Base-by-base conservation (phyloP, 2,797 vertebrate species). In the Helicolenus hilgendorfi region DNA sequence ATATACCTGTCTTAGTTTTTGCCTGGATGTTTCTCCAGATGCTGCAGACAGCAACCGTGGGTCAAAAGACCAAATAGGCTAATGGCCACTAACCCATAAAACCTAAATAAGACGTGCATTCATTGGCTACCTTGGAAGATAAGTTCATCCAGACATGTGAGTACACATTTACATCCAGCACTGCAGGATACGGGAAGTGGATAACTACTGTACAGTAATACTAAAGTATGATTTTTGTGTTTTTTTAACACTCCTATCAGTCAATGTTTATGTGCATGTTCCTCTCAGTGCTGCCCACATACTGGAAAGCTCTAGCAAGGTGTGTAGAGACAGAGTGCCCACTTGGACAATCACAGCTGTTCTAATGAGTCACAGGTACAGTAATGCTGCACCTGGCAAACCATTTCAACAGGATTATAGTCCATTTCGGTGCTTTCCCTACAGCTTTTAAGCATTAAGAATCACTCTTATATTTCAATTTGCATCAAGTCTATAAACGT, bases 311-410 rank as follows among this genome's bases (percentile, higher is more conserved):
- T 20, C 27, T 45, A 3, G 7, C 65, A 24, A 79, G 53, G 64
- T 71, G 59, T 7, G 31, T 7, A 38, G 79, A 80, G 41, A 73
- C 64, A 72, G 58, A 53, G 13, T 27, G 9, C 53, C 68, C 41
- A 31, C 36, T 85, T 75, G 18, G 41, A 68, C 65, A 70, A 55
- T 49, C 79, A 65, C 63, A 80, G 27, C 58, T 74, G 83, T 84
- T 69, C 36, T 24, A 4, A 29, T 83, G 79, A 83, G 63, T 81
- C 85, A 83, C 65, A 71, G 11, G 33, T 49, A 41, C 67, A 87
- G 64, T 38, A 18, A 76, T 53, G 49, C 7, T 64, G 29, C 33
- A 64, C 53, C 65, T 73, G 77, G 15, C 33, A 9, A 69, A 38
- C 41, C 18, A 8, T 27, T 72, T 62, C 22, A 33, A 58, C 13